Percentiles rank a stretch among this genome's conserved stretches.
Conservation (phyloP, 2,113 vertebrate genomes). For the Stegostoma tigrinum region DNA sequence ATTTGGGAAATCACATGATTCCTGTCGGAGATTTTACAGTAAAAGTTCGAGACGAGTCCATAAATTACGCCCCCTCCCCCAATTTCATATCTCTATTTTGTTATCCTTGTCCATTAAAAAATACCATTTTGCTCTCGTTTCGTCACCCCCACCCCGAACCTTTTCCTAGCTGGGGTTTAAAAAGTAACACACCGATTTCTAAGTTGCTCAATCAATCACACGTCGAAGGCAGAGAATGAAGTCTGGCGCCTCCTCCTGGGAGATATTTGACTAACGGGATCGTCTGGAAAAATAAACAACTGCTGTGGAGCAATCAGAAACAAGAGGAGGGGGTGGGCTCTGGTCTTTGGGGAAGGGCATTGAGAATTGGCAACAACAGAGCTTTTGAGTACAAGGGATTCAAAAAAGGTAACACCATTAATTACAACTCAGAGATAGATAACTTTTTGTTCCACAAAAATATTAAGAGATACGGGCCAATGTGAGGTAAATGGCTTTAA, state of each 20-base stretch:
- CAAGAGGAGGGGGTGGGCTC: too few species aligned
- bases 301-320: neutral
- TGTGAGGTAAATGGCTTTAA: too few species aligned
- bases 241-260: neutral
- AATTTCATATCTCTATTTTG: neutral
- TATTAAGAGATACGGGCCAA: too few species aligned
- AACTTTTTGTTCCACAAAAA: too few species aligned
- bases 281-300: neutral
- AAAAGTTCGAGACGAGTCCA: neutral
- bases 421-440: too few species aligned
- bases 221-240: neutral
- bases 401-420: neutral
- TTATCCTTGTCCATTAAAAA: neutral
- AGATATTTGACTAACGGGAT: neutral
- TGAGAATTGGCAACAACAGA: neutral
- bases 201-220: neutral
- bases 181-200: neutral
- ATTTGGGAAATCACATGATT: neutral
- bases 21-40: neutral
- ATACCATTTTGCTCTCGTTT: neutral
- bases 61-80: neutral
- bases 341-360: too few species aligned
- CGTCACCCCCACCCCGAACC: too few species aligned
- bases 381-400: neutral
- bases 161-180: neutral